Evolutionary conservation across 35 echinoderm and acorn worm genomes (phyloP).

Genomic region (Strongylocentrotus purpuratus): DNA sequence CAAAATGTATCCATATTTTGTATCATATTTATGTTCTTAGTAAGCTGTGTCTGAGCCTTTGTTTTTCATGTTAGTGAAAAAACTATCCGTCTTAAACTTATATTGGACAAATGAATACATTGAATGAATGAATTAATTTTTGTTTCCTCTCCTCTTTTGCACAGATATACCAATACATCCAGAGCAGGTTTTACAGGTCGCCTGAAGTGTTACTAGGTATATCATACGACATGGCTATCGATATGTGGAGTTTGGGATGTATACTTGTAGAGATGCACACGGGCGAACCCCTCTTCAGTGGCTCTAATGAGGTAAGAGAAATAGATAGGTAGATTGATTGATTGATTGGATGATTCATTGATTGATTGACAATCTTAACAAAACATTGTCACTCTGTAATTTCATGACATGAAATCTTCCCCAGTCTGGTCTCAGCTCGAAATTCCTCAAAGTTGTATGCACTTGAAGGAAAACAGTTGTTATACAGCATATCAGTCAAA

Average conservation of each 20-base stretch:
- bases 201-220: constrained; percentile 92
- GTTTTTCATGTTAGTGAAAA: too few relatives aligned
- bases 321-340: too few relatives aligned
- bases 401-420: not conserved
- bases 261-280: constrained; percentile 98
- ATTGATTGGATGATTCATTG: too few relatives aligned
- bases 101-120: too few relatives aligned
- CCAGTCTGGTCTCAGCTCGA: not conserved
- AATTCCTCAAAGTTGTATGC: too few relatives aligned
- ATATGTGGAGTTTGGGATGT: constrained; percentile 98
- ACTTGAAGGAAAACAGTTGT: too few relatives aligned
- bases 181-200: constrained; percentile 93
- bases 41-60: too few relatives aligned
- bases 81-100: too few relatives aligned
- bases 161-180: constrained; percentile 98
- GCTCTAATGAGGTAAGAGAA: constrained; percentile 86
- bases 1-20: too few relatives aligned
- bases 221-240: constrained; percentile 95
- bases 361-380: not conserved
- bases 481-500: too few relatives aligned
- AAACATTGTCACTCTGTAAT: not conserved
- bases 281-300: constrained; percentile 93
- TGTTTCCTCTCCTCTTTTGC: not conserved
- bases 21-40: too few relatives aligned
- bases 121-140: too few relatives aligned